A percentile compares a stretch with the other conserved stretches of the same genome.
Evolutionary conservation across 1,140 invertebrate species (phyloP).

Genomic region (Lepidurus couesii): DNA sequence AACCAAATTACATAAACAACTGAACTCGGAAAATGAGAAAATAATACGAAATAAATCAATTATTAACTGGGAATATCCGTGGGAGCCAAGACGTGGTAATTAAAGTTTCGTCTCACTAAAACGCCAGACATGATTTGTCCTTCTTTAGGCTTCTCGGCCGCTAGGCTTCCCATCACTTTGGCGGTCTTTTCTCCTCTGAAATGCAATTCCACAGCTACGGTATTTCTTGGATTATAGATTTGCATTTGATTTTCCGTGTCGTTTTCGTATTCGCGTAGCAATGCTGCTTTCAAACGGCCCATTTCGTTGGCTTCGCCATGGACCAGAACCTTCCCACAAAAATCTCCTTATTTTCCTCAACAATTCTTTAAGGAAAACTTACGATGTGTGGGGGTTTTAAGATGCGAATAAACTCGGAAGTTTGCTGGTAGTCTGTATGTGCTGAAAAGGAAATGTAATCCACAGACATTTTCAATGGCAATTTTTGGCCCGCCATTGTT

Average conservation of each 20-base stretch:
- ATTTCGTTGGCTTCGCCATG: constrained; percentile 99
- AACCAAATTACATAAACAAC: constrained; percentile 19
- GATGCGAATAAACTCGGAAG: constrained; percentile 90
- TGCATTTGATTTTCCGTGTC: constrained; percentile 67
- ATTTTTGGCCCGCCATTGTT: constrained; percentile 88
- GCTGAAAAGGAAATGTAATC: constrained; percentile 99
- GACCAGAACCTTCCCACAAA: constrained; percentile 66
- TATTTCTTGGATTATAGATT: constrained; percentile 94
- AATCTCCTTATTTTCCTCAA: neutral
- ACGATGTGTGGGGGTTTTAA: constrained; percentile 93
- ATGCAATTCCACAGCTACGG: constrained; percentile 83
- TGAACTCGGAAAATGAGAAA: neutral
- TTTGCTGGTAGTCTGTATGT: constrained; percentile 98
- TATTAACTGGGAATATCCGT: constrained; percentile 80
- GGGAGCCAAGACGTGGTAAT: constrained; percentile 90
- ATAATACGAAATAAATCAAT: neutral
- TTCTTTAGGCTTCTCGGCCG: constrained; percentile 71
- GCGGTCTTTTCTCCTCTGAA: constrained; percentile 97
- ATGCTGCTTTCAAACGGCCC: constrained; percentile 86
- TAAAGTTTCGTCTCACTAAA: constrained; percentile 95
- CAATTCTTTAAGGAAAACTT: constrained; percentile 41
- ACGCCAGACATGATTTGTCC: constrained; percentile 81
- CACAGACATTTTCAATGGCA: constrained; percentile 94
- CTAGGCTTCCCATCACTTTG: constrained; percentile 90
- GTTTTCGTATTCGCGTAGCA: constrained; percentile 91